phyloP scores from a whole-genome alignment of 2,797 vertebrate species.

The Anomalospiza imberbis region DNA sequence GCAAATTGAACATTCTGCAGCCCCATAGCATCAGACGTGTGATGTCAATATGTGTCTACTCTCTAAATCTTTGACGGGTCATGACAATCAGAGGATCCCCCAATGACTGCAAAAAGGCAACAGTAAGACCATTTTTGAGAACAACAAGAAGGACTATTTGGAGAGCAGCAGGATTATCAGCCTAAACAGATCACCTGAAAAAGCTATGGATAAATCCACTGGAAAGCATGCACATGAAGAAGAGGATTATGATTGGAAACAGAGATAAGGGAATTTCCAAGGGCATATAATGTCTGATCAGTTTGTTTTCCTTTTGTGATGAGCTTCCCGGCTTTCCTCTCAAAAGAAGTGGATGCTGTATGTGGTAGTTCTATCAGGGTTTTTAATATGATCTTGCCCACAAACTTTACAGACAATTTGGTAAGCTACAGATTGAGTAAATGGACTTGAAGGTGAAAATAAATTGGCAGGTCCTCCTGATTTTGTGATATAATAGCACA shows the following conservation, averaged over 20 bases:
- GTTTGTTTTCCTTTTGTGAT: background rate
- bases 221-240: background rate
- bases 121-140: background rate
- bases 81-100: background rate
- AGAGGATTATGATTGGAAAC: background rate
- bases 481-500: background rate
- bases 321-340: background rate
- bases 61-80: background rate
- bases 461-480: background rate
- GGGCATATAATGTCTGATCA: background rate
- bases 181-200: background rate
- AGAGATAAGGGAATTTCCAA: background rate
- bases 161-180: background rate
- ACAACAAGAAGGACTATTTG: background rate
- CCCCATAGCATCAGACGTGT: fast-evolving
- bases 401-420: background rate
- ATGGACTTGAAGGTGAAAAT: background rate
- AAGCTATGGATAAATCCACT: background rate
- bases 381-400: background rate
- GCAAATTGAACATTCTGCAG: background rate
- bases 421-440: background rate
- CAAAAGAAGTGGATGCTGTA: background rate
- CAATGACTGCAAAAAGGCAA: background rate
- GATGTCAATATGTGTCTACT: background rate
- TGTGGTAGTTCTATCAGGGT: fast-evolving